These are phyloP conservation scores for Gadus macrocephalus DNA, from an alignment of 2,113 vertebrate genomes.

Conservation along the genomic window DNA sequence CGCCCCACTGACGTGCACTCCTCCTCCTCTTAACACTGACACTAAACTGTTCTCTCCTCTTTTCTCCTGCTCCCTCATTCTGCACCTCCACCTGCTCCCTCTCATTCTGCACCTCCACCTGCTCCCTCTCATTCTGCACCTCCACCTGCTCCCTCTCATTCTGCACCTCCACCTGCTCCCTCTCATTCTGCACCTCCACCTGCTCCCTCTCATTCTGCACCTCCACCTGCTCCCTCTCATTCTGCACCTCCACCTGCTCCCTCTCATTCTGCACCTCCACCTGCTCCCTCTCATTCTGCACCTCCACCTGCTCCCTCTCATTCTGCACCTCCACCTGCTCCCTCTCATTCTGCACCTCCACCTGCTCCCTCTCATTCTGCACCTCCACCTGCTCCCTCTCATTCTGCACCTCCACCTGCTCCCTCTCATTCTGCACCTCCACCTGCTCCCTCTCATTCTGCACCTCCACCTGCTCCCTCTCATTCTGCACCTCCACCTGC, in stretches of 20 bases:
- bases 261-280: not conserved
- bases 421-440: conserved; percentile 2
- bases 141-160: conserved; percentile 32
- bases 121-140: conserved; percentile 9
- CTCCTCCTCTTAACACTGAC: conserved; percentile 35
- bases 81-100: conserved; percentile 36
- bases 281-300: not conserved
- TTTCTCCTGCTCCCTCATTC: not conserved
- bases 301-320: conserved; percentile 34
- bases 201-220: conserved; percentile 18
- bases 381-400: not conserved
- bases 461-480: conserved; percentile 37
- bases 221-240: not conserved
- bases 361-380: conserved; percentile 22
- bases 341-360: conserved; percentile 20
- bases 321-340: not conserved
- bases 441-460: not conserved
- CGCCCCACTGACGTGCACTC: conserved; percentile 8
- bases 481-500: not conserved
- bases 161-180: not conserved
- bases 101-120: not conserved
- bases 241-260: conserved; percentile 37
- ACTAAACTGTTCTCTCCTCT: conserved; percentile 30
- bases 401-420: conserved; percentile 32
- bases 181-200: conserved; percentile 25